These are phyloP conservation scores for Pteruthius melanotis DNA, from an alignment of 2,113 vertebrate species.

Conservation along the genomic window DNA sequence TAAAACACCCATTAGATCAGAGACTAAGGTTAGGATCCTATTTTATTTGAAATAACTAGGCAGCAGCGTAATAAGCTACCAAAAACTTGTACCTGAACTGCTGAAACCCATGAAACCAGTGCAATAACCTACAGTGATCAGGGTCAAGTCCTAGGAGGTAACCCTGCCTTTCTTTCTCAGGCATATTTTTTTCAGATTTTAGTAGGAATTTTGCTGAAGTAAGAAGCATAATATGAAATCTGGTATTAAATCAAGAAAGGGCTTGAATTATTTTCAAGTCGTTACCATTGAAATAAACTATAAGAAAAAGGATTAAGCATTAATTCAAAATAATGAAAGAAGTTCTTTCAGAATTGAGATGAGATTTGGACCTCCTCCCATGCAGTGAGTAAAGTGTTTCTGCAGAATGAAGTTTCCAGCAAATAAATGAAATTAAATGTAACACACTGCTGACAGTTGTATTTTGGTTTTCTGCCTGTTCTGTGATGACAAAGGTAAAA, in stretches of 20 bases:
- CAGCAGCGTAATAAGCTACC: not conserved
- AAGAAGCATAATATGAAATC: not conserved
- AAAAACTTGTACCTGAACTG: constrained; percentile 6
- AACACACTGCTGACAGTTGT: not conserved
- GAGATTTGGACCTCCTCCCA: constrained; percentile 7
- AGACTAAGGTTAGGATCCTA: constrained; percentile 28
- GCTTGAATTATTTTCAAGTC: not conserved
- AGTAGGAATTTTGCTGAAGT: not conserved
- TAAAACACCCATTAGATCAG: constrained; percentile 33
- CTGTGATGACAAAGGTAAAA: not conserved
- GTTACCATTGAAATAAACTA: not conserved
- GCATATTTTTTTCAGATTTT: not conserved
- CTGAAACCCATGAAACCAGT: not conserved
- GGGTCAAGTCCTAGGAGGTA: not conserved
- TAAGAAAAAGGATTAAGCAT: constrained; percentile 1
- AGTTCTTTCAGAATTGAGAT: not conserved
- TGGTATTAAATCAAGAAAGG: constrained; percentile 60
- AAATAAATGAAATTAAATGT: not conserved
- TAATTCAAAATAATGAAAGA: constrained; percentile 28
- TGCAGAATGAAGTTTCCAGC: not conserved
- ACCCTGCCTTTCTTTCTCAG: not conserved
- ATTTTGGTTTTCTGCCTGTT: not conserved
- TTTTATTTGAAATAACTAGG: constrained; percentile 35
- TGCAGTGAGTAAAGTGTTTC: not conserved
- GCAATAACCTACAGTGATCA: not conserved